phyloP scores from a whole-genome alignment of 2,888 invertebrate genomes.

The Spodoptera exigua region DNA sequence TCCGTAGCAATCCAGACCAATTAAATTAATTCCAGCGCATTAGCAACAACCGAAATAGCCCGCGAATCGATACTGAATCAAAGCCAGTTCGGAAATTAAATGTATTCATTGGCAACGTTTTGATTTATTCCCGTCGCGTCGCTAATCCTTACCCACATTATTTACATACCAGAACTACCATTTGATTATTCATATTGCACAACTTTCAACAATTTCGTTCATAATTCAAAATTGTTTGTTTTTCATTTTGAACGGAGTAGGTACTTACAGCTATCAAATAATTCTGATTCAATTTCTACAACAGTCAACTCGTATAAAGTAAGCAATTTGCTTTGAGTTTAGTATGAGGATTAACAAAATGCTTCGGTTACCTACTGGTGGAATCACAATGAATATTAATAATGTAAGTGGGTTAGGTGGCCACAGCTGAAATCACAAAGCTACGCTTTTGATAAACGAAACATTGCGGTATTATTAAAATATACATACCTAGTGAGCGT shows the following conservation, averaged over 20 bases:
- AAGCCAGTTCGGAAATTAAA: constrained; percentile 77
- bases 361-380: constrained; percentile 57
- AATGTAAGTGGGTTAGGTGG: constrained; percentile 63
- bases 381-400: constrained; percentile 66
- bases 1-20: constrained; percentile 53
- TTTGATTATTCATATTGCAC: constrained; percentile 46
- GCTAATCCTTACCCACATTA: constrained; percentile 60
- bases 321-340: constrained; percentile 64
- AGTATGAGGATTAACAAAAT: constrained; percentile 62
- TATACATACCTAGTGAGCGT: constrained; percentile 34
- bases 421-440: constrained; percentile 66
- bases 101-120: constrained; percentile 74
- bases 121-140: constrained; percentile 70
- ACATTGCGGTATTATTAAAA: constrained; percentile 59
- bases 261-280: constrained; percentile 22
- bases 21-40: constrained; percentile 70
- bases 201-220: constrained; percentile 28
- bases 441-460: constrained; percentile 61
- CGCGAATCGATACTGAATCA: constrained; percentile 66
- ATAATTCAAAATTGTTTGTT: constrained; percentile 13
- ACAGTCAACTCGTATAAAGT: constrained; percentile 57
- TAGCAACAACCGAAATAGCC: constrained; percentile 69
- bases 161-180: constrained; percentile 45
- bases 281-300: constrained; percentile 31
- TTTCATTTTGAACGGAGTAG: constrained; percentile 22